These are phyloP conservation scores for Neoascia interrupta DNA, from an alignment of 2,888 invertebrate genomes.

Conservation along the genomic window DNA sequence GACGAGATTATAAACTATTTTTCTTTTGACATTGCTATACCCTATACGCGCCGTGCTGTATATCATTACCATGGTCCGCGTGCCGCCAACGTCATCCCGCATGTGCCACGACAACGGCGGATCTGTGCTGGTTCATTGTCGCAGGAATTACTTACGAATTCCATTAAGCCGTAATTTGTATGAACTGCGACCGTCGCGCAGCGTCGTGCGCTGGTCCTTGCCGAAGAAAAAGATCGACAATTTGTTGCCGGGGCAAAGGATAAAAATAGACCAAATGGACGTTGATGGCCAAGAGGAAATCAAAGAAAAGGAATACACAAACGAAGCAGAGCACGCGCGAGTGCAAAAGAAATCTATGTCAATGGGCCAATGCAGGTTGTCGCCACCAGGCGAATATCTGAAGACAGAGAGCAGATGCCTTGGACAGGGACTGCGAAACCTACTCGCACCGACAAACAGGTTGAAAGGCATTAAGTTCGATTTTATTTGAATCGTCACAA, in stretches of 20 bases:
- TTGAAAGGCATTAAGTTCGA: constrained; percentile 67
- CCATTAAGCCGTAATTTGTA: constrained; percentile 66
- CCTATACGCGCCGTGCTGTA: constrained; percentile 9
- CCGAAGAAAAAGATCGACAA: constrained; percentile 22
- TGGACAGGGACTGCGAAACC: constrained; percentile 16
- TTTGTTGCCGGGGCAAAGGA: constrained; percentile 27
- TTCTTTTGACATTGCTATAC: constrained; percentile 39
- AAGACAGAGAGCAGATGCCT: constrained; percentile 27
- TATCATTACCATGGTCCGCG: constrained; percentile 11
- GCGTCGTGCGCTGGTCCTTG: neutral
- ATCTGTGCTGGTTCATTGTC: constrained; percentile 53
- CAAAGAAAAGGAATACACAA: constrained; percentile 11
- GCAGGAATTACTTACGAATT: constrained; percentile 64
- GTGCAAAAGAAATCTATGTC: constrained; percentile 63
- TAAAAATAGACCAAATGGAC: constrained; percentile 30
- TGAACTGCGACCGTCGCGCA: neutral
- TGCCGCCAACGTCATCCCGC: neutral
- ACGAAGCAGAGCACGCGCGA: constrained; percentile 27
- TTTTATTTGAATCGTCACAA: constrained; percentile 67
- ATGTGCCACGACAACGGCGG: constrained; percentile 16
- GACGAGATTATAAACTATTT: constrained; percentile 56
- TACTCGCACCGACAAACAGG: constrained; percentile 33
- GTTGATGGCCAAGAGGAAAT: constrained; percentile 39
- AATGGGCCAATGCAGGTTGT: constrained; percentile 67
- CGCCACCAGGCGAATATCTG: constrained; percentile 55